phyloP scores from a whole-genome alignment of 2,888 invertebrate species.

The Cheilosia urbana region DNA sequence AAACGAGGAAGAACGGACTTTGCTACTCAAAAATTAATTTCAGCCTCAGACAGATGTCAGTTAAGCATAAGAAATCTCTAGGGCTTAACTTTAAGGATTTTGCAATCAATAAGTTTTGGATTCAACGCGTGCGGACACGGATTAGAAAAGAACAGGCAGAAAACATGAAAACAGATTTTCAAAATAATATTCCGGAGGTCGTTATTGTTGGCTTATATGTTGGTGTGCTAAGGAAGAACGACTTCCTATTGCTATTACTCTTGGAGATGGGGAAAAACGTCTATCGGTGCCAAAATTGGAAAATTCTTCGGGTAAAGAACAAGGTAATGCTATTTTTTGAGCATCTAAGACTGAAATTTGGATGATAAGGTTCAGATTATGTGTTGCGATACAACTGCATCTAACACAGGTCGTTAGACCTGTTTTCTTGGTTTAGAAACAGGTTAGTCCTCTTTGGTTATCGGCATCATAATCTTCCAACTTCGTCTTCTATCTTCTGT shows the following conservation, averaged over 20 bases:
- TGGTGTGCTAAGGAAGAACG: too few relatives aligned
- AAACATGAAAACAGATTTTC: conserved; percentile 78
- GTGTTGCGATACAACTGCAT: conserved; percentile 76
- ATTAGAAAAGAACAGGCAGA: too few relatives aligned
- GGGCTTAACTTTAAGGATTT: conserved; percentile 77
- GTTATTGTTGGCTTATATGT: too few relatives aligned
- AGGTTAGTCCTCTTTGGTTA: too few relatives aligned
- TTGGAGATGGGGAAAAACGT: conserved; percentile 79
- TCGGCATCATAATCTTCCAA: too few relatives aligned
- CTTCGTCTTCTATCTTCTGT: too few relatives aligned
- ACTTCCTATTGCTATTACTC: too few relatives aligned
- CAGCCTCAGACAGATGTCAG: conserved; percentile 71
- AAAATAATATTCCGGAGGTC: conserved; percentile 78
- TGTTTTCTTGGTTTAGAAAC: too few relatives aligned
- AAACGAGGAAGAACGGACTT: conserved; percentile 8
- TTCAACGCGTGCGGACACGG: conserved; percentile 77
- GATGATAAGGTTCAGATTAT: conserved; percentile 13
- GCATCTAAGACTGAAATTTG: conserved; percentile 67
- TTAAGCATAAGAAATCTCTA: conserved; percentile 72
- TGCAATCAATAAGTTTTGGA: conserved; percentile 77
- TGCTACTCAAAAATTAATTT: conserved; percentile 71
- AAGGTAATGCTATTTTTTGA: not conserved
- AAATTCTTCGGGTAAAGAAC: conserved; percentile 54
- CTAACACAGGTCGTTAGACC: conserved; percentile 71
- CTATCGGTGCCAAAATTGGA: conserved; percentile 77